Evolutionary conservation across 2,888 invertebrate species (phyloP).

Genomic region (Amaurobius ferox): DNA sequence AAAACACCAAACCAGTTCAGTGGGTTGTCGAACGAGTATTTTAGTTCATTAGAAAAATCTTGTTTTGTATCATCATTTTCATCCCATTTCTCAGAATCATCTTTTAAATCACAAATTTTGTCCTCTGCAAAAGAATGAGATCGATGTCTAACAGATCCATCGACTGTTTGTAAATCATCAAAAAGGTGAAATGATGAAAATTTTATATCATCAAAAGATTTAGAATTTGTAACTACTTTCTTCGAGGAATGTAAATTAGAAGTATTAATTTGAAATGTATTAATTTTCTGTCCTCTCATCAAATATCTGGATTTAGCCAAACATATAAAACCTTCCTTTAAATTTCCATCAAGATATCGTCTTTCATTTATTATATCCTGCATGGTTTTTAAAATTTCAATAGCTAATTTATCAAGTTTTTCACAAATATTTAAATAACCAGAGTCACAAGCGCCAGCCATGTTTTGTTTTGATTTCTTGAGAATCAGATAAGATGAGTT

Average conservation of each 20-base stretch:
- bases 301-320: slow-evolving; percentile 62
- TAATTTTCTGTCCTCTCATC: slow-evolving; percentile 52
- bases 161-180: not conserved
- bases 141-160: not conserved
- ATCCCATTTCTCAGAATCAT: too few relatives aligned
- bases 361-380: slow-evolving; percentile 47
- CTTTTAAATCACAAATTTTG: too few relatives aligned
- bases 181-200: not conserved
- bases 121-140: too few relatives aligned
- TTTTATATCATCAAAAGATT: not conserved
- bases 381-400: slow-evolving; percentile 36
- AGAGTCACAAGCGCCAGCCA: not conserved
- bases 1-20: slow-evolving; percentile 91
- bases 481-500: too few relatives aligned
- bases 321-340: slow-evolving; percentile 58
- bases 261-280: slow-evolving; percentile 52
- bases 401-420: slow-evolving; percentile 54
- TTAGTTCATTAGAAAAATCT: not conserved
- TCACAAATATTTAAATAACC: slow-evolving; percentile 28
- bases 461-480: too few relatives aligned
- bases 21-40: slow-evolving; percentile 80
- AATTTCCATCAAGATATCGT: slow-evolving; percentile 44
- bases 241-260: slow-evolving; percentile 28
- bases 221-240: not conserved
- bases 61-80: not conserved